Conservation (phyloP, 2,888 invertebrate genomes). For the Incurvaria masculella region DNA sequence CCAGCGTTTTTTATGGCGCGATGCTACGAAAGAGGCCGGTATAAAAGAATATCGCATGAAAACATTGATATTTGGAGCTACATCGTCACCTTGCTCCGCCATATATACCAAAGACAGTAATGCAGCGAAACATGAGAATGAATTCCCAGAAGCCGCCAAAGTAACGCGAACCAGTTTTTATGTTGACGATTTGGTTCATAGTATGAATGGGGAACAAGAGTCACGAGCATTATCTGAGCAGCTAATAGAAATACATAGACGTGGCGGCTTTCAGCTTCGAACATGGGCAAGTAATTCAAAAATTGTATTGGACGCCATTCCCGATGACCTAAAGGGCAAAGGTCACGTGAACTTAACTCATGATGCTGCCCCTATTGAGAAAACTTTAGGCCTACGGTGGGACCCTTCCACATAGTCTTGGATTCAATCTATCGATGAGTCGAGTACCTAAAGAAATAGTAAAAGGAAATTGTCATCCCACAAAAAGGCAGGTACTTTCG, state of each 20-base stretch:
- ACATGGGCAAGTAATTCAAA: neutral
- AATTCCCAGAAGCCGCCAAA: slow-evolving; percentile 5
- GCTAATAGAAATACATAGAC: neutral
- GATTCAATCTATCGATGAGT: neutral
- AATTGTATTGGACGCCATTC: too few relatives aligned
- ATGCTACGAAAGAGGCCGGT: neutral
- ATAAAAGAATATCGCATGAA: slow-evolving; percentile 12
- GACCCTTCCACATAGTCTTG: neutral
- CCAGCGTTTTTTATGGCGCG: neutral
- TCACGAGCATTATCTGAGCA: neutral
- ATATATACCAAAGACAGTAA: slow-evolving; percentile 11
- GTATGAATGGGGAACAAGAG: slow-evolving; percentile 4
- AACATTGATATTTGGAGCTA: slow-evolving; percentile 14
- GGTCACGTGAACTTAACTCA: neutral
- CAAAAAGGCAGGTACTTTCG: neutral
- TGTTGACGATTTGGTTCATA: slow-evolving; percentile 11
- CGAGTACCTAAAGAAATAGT: slow-evolving; percentile 6
- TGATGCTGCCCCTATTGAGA: neutral
- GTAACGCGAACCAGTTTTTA: too few relatives aligned
- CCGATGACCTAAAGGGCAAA: neutral
- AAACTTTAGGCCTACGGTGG: neutral
- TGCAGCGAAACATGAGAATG: too few relatives aligned
- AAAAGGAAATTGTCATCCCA: neutral
- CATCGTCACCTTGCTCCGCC: slow-evolving; percentile 13
- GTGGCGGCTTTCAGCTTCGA: neutral